These are phyloP conservation scores for Reinhardtius hippoglossoides DNA, from an alignment of 2,113 vertebrate species.

Conservation along the genomic window DNA sequence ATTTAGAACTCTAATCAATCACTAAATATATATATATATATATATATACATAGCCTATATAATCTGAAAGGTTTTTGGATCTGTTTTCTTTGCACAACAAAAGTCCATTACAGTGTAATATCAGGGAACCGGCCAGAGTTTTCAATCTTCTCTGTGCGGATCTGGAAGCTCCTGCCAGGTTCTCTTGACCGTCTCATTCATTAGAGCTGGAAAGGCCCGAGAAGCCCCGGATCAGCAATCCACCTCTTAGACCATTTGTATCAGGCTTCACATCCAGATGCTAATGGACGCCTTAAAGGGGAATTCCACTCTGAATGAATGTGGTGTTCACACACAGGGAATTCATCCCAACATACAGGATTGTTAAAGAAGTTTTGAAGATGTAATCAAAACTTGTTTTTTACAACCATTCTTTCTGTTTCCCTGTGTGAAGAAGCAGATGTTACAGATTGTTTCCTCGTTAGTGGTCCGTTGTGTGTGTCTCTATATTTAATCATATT, in stretches of 20 bases:
- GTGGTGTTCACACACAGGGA: neutral
- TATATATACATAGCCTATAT: neutral
- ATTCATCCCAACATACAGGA: neutral
- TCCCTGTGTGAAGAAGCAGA: neutral
- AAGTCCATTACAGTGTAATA: constrained; percentile 47
- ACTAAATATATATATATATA: neutral
- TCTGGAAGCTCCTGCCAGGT: constrained; percentile 54
- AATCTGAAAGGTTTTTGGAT: constrained; percentile 1
- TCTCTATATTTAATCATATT: neutral
- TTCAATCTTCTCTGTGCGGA: constrained; percentile 51
- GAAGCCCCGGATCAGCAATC: constrained; percentile 57
- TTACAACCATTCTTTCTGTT: no score
- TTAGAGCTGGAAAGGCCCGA: constrained; percentile 41
- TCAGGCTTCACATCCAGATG: constrained; percentile 25
- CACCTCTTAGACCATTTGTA: constrained; percentile 31
- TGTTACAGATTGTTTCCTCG: neutral
- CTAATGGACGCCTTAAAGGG: constrained; percentile 36
- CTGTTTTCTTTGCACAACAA: constrained; percentile 31
- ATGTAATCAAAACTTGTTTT: neutral
- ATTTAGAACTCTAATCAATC: constrained; percentile 1
- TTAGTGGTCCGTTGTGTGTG: neutral
- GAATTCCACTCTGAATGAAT: constrained; percentile 8
- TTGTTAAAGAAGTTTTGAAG: no score
- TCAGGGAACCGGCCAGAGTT: constrained; percentile 23
- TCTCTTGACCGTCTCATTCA: constrained; percentile 48